Conservation (phyloP, 2,888 invertebrate genomes). For the Cyclophora albipunctata region DNA sequence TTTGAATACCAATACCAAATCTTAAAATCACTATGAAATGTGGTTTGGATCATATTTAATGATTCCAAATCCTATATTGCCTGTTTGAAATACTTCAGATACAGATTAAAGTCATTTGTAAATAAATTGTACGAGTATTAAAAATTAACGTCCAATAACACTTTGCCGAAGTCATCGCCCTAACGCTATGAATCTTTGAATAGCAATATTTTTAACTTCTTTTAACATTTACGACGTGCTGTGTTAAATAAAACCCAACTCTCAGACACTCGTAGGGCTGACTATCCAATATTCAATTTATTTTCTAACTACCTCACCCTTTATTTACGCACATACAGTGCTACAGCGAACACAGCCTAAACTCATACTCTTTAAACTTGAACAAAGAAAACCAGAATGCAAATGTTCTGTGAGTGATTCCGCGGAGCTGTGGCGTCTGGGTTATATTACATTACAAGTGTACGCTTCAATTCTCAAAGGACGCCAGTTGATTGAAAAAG, state of each 20-base stretch:
- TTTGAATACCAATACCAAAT: no score
- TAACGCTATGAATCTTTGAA: slow-evolving; percentile 23
- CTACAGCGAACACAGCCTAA: slow-evolving; percentile 27
- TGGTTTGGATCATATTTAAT: no score
- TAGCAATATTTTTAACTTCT: slow-evolving; percentile 33
- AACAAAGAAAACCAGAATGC: slow-evolving; percentile 9
- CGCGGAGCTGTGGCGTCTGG: slow-evolving; percentile 30
- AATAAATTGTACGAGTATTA: no score
- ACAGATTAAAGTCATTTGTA: no score
- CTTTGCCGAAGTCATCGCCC: slow-evolving; percentile 23
- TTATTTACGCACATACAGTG: slow-evolving; percentile 23
- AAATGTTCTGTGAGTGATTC: slow-evolving; percentile 4
- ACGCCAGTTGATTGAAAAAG: slow-evolving; percentile 67
- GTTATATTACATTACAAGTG: slow-evolving; percentile 31
- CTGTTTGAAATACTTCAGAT: no score
- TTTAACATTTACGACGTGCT: slow-evolving; percentile 43
- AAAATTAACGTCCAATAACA: background rate
- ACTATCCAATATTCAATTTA: slow-evolving; percentile 62
- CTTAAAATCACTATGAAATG: no score
- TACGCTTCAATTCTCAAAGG: slow-evolving; percentile 44
- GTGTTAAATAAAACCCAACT: slow-evolving; percentile 53
- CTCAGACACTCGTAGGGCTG: slow-evolving; percentile 40
- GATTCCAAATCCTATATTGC: no score
- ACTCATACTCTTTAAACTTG: background rate
- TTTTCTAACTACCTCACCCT: slow-evolving; percentile 54